Evolutionary conservation across 2,888 invertebrate species (phyloP), one percentile per base, ranked within the genome.

Genomic region (Platycheirus rosarum): DNA sequence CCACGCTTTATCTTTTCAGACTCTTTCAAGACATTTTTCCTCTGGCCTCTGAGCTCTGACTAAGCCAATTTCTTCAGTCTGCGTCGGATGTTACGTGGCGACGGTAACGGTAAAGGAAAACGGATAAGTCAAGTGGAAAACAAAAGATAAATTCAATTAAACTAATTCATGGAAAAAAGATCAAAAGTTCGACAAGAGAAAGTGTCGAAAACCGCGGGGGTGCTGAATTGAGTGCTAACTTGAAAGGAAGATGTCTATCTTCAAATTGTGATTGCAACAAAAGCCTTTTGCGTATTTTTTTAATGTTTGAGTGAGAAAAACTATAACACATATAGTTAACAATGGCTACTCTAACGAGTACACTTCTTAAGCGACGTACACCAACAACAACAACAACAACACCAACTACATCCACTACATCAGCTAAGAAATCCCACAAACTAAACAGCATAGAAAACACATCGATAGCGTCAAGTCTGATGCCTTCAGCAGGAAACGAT

Each of bases 61-160:
- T 53, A 60, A 13, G 44, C 2, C 44, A 44, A 60, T 49, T 74
- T 40, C 76, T 77, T 82, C 53, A 82, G 82, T 82, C 63, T 68
- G 71, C 62, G 77, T 73, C 57, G 55, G 77, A 57, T 73, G 63
- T 77, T 82, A 82, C 82, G 82, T 82, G 82, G 82, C 82, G 77
- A 16, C 44, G 77, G 82, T 60, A 51, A 75, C 70, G 60, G 42
- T 48, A 13, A 51, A 20, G 8, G 49, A 49, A 11, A 16, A 29
- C 32, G 16, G 1, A 62, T 46, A 6, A 20, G 42, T 26, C 60
- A 46, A 53, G 14, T 57, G 9, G 11, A 42, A 14, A 11, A 46
- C 49, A 37, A 14, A 32, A 40, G 46, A 49, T 37, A 29, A 60
- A 44, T n/a, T n/a, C n/a, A n/a, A n/a, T n/a, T 8, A 8, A 32